phyloP scores from a whole-genome alignment of 1,140 invertebrate genomes.

The Belonocnema kinseyi region DNA sequence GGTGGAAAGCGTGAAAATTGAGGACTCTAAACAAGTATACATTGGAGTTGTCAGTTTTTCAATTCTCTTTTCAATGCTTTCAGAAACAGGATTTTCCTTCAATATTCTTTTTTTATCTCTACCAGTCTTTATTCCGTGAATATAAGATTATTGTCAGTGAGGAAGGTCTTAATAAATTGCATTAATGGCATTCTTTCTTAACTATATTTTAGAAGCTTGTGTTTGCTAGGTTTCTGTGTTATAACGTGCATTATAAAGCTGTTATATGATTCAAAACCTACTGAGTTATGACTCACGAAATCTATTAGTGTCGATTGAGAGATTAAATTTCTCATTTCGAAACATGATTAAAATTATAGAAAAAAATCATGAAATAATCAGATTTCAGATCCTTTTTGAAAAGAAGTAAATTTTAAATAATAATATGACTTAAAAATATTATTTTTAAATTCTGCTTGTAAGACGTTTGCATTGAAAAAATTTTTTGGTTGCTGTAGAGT shows the following conservation, averaged over 20 bases:
- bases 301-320: not conserved
- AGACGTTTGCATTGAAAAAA: too few species aligned
- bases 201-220: constrained; percentile 1
- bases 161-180: constrained; percentile 5
- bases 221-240: not conserved
- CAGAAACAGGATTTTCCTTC: not conserved
- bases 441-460: too few species aligned
- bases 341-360: not conserved
- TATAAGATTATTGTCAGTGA: not conserved
- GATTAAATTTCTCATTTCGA: not conserved
- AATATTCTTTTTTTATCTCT: not conserved
- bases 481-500: too few species aligned
- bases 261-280: constrained; percentile 3
- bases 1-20: constrained; percentile 42
- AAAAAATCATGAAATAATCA: not conserved
- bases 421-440: too few species aligned
- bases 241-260: not conserved
- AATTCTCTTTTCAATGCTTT: not conserved
- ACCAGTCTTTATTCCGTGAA: not conserved
- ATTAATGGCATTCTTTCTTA: not conserved
- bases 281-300: not conserved
- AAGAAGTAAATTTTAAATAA: not conserved
- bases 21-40: constrained; percentile 23
- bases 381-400: not conserved
- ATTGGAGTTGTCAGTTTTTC: not conserved